A percentile compares a stretch with the other conserved stretches of the same genome.
Evolutionary conservation across 2,888 invertebrate genomes (phyloP).

Genomic region (Frankliniella fusca): DNA sequence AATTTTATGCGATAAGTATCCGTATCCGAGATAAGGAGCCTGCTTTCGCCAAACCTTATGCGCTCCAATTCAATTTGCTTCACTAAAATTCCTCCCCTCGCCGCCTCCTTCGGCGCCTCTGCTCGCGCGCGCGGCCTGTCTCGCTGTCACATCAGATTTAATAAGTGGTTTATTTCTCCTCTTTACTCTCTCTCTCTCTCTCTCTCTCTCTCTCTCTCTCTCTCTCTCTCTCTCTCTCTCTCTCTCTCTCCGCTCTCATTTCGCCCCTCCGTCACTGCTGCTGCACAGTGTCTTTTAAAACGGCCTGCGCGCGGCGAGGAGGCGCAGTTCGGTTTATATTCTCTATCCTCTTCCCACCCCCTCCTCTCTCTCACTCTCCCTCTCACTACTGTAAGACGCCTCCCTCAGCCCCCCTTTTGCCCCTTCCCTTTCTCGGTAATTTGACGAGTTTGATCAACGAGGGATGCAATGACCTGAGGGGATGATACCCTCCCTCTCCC

Average conservation of each 20-base stretch:
- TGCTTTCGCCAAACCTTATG: neutral
- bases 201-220: no score
- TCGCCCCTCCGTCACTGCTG: neutral
- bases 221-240: neutral
- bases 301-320: neutral
- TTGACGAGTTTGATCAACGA: slow-evolving; percentile 22
- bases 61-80: neutral
- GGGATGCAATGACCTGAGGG: slow-evolving; percentile 19
- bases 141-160: neutral
- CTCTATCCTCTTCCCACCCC: neutral
- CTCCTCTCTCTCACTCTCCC: neutral
- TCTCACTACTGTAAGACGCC: neutral
- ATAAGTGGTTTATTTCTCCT: slow-evolving; percentile 11
- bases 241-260: no score
- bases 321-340: neutral
- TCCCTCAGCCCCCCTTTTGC: neutral
- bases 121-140: no score
- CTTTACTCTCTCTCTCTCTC: neutral
- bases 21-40: neutral
- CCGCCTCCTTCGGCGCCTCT: neutral
- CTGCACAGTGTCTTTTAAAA: neutral
- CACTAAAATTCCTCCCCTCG: neutral
- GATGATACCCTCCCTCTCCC: neutral
- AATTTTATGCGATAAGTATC: slow-evolving; percentile 16
- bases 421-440: neutral